These are phyloP conservation scores for Caenorhabditis zanzibari DNA, from an alignment of 2,888 invertebrate genomes.

Conservation along the genomic window DNA sequence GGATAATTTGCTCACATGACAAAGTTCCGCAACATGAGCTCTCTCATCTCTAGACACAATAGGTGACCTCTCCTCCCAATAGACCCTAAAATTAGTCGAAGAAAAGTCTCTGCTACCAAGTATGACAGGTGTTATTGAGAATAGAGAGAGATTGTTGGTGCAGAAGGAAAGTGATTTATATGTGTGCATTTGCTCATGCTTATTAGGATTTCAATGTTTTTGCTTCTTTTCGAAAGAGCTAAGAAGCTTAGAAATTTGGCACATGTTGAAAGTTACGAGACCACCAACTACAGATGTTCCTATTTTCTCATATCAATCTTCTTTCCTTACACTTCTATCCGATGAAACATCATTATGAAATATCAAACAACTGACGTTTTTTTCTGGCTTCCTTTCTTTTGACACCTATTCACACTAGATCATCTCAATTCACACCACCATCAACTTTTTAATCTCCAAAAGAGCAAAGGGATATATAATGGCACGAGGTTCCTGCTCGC, in stretches of 20 bases:
- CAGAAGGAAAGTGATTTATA: slow-evolving; percentile 27
- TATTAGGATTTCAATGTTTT: slow-evolving; percentile 39
- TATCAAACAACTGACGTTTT: slow-evolving; percentile 10
- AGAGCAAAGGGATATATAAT: background rate
- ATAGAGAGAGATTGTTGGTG: slow-evolving; percentile 19
- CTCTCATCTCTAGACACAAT: slow-evolving; percentile 5
- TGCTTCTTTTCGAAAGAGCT: slow-evolving; percentile 7
- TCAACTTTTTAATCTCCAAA: slow-evolving; percentile 18
- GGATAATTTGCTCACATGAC: background rate
- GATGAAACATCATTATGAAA: slow-evolving; percentile 1
- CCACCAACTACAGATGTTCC: slow-evolving; percentile 23
- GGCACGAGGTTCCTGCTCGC: slow-evolving; percentile 5
- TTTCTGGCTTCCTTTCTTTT: slow-evolving; percentile 2
- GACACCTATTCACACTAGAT: slow-evolving; percentile 27
- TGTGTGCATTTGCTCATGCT: slow-evolving; percentile 10
- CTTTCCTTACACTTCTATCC: background rate
- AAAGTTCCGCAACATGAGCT: background rate
- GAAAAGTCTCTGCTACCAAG: background rate
- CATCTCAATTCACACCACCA: background rate
- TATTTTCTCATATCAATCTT: background rate
- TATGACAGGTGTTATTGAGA: slow-evolving; percentile 25
- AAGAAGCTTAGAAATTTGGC: slow-evolving; percentile 37
- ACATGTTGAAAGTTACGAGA: slow-evolving; percentile 23
- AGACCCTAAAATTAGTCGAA: background rate
- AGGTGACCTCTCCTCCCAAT: background rate